Evolutionary conservation across 2,113 vertebrate species (phyloP).

Genomic region (Rafetus swinhoei): DNA sequence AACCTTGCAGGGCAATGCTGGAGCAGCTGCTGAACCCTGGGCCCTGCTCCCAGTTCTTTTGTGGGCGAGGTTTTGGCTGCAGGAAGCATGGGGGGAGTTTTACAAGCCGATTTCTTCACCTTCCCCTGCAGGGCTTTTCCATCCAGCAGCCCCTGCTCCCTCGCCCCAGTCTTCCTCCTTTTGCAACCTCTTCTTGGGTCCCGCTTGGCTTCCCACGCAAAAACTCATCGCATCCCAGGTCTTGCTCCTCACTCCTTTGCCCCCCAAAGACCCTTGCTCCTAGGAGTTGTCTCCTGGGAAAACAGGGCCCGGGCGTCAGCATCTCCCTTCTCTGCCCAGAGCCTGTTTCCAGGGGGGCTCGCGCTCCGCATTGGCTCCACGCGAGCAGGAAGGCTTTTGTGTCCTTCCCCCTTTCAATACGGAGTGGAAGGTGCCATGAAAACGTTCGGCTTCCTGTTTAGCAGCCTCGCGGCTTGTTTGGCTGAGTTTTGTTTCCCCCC

Average conservation of each 20-base stretch:
- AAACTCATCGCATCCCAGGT: fast-evolving
- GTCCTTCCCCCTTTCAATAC: neutral
- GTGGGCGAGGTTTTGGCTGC: neutral
- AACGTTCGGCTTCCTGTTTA: neutral
- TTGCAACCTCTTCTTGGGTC: neutral
- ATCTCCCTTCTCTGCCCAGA: neutral
- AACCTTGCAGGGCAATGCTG: neutral
- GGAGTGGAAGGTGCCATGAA: neutral
- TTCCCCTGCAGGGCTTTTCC: neutral
- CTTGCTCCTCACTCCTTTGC: neutral
- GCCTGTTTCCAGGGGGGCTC: neutral
- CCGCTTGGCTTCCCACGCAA: fast-evolving
- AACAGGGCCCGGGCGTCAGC: neutral
- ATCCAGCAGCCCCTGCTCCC: neutral
- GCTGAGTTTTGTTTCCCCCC: neutral
- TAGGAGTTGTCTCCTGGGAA: neutral
- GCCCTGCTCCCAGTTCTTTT: neutral
- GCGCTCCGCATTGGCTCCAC: neutral
- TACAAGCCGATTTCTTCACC: neutral
- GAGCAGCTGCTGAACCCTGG: neutral
- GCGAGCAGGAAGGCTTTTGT: neutral
- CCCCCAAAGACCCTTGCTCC: neutral
- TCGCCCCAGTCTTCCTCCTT: neutral
- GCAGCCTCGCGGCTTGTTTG: slow-evolving; percentile 44
- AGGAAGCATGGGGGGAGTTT: neutral